Base-by-base conservation (phyloP, 2,888 invertebrate genomes). In the Meiosimyza platycephala region DNA sequence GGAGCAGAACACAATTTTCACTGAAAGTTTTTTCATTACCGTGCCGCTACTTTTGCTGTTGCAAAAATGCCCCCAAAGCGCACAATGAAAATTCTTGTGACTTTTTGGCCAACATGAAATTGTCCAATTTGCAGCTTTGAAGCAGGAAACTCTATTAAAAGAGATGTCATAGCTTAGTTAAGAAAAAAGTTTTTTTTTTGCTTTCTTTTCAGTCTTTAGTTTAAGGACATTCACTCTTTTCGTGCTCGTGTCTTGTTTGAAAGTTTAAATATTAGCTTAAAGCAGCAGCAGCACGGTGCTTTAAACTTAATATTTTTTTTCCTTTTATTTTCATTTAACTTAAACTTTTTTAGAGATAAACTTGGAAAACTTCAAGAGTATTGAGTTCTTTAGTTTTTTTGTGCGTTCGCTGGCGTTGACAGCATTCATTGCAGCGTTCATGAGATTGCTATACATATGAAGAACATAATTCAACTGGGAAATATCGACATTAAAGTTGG, bases 191-290 rank as follows among this genome's bases (percentile, higher is more conserved):
- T 57, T 28, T 57, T 7, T 57, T 15, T 57, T 28, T 3, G 28
- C 12, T 28, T 9, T 13, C 16, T 16, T 57, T 57, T 57, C 7
- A 16, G 9, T 57, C 40, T 40, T 40, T 9, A 40, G 40, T 40
- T 40, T 40, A 9, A 40, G 12, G 22, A 57, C 57, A 57, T 57
- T 28, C 13, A 18, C 28, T 15, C 18, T 57, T 11, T 15, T 13
- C 57, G 12, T 28, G 4, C 40, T 40, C 57, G 9, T 62, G 33
- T 16, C 47, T 40, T 40, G n/a, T 40, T 40, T 40, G 15, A 62
- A 62, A 62, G 60, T 62, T 62, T 40, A 62, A 40, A 40, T 62
- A 40, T 47, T 62, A 47, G 60, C 40, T 62, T 62, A 62, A 62
- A 62, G 60, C 60, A 40, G n/a, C 60, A 60, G 60, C 60, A 40